A percentile compares a stretch with the other conserved stretches of the same genome.
These are phyloP conservation scores for Conus ventricosus DNA, from an alignment of 1,140 invertebrate genomes.

Conservation along the genomic window DNA sequence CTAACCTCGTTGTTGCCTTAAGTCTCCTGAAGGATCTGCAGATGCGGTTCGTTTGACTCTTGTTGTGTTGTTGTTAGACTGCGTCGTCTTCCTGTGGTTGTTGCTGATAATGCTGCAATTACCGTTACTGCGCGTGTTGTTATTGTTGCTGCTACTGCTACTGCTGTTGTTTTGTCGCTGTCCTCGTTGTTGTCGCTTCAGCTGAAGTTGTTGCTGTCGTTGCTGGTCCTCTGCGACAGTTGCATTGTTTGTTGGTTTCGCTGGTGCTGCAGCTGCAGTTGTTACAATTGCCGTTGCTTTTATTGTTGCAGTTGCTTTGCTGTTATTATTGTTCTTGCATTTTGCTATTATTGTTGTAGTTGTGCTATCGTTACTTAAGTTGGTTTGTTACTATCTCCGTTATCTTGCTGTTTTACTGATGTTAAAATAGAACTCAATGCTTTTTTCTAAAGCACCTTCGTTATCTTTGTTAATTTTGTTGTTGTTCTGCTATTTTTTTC, in stretches of 20 bases:
- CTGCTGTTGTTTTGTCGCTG: not conserved
- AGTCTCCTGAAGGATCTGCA: too few species aligned
- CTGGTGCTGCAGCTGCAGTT: not conserved
- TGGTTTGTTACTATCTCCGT: too few species aligned
- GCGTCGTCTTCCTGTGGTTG: too few species aligned
- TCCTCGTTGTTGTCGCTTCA: not conserved
- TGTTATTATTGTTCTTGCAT: not conserved
- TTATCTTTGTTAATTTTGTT: too few species aligned
- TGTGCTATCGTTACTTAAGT: too few species aligned
- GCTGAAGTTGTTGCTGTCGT: not conserved
- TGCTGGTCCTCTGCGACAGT: not conserved
- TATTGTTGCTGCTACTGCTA: not conserved
- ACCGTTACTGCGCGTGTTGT: too few species aligned
- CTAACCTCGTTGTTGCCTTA: too few species aligned
- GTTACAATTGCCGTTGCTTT: not conserved
- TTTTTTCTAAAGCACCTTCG: too few species aligned
- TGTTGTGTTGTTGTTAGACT: not conserved
- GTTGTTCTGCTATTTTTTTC: too few species aligned
- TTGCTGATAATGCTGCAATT: too few species aligned
- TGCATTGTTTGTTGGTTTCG: not conserved
- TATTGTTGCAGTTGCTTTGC: not conserved
- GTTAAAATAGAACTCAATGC: too few species aligned
- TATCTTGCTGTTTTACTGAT: too few species aligned
- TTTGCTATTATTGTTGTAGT: not conserved
- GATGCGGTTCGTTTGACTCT: not conserved